Evolutionary conservation across 1,140 invertebrate species (phyloP), one percentile per base, ranked within the genome.

Genomic region (Drosophila prosaltans): DNA sequence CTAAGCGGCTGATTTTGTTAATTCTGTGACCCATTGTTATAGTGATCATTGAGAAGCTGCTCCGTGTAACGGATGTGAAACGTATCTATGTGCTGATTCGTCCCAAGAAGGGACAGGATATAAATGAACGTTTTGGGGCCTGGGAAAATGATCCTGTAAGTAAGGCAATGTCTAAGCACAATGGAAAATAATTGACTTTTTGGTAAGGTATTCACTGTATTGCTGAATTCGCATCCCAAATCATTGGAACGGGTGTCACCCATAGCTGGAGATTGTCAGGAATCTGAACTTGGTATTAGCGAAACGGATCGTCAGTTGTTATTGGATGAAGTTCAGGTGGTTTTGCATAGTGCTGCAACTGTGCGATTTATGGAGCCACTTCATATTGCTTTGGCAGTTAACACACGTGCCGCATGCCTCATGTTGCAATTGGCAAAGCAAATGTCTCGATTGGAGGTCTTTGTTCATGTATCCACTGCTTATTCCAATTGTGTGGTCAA

Each of bases 321-420:
- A 32, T n/a, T 48, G 3, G 64, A 76, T 0, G 41, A 94, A 59
- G 94, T 97, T 4, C 77, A 95, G 39, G 91, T 98, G 11, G 95
- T 98, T 0, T 95, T 98, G 82, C 97, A 98, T 79, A 95, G 94
- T 3, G 97, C 97, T 0, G 98, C 97, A 0, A 97, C 97, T 1
- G 95, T 98, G 6, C 75, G 86, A 93, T 98, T 98, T 92, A 95
- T 97, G 72, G 97, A 98, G 89, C 94, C 95, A 0, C 92, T 98
- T 16, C 94, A 95, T 84, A 81, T 93, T 4, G 94, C 95, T 0
- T 88, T 95, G 2, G 93, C 92, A 1, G 92, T 95, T 21, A 95
- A 95, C 70, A 93, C 95, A 0, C 91, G 93, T 8, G 94, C 94
- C 1, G 94, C 94, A 0, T 93, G 94, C 1, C 90, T 93, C 0